Conservation (phyloP, 2,888 invertebrate genomes). For the Iphiclides podalirius region DNA sequence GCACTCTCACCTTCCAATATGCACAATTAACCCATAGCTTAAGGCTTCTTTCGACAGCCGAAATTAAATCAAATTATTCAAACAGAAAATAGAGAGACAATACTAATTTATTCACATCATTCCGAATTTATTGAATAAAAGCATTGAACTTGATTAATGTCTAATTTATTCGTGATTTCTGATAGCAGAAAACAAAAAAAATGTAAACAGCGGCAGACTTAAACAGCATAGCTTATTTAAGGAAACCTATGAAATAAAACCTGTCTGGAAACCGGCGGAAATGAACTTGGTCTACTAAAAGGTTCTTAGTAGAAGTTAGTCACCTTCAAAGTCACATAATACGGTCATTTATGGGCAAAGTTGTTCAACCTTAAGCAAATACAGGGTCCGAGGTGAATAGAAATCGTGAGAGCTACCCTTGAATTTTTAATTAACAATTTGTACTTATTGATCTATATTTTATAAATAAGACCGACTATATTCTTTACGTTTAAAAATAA, state of each 20-base stretch:
- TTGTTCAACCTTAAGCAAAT: conserved; percentile 33
- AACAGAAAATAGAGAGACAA: not conserved
- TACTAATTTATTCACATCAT: not conserved
- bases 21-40: conserved; percentile 25
- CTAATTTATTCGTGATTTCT: not conserved
- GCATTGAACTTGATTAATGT: not conserved
- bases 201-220: not conserved
- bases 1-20: conserved; percentile 28
- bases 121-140: not conserved
- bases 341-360: conserved; percentile 33
- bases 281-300: conserved; percentile 23
- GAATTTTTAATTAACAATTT: conserved; percentile 32
- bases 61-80: no score
- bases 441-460: conserved; percentile 23
- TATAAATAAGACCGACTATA: not conserved
- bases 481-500: no score
- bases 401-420: conserved; percentile 45
- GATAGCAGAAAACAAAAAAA: not conserved
- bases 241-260: conserved; percentile 8
- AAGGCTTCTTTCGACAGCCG: not conserved
- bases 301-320: conserved; percentile 9
- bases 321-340: conserved; percentile 35
- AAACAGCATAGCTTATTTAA: not conserved
- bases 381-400: conserved; percentile 37
- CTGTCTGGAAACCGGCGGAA: conserved; percentile 10